Percentiles rank a stretch among this genome's conserved stretches.
Evolutionary conservation across 1,140 invertebrate genomes (phyloP).

Genomic region (Coenobita brevimanus): DNA sequence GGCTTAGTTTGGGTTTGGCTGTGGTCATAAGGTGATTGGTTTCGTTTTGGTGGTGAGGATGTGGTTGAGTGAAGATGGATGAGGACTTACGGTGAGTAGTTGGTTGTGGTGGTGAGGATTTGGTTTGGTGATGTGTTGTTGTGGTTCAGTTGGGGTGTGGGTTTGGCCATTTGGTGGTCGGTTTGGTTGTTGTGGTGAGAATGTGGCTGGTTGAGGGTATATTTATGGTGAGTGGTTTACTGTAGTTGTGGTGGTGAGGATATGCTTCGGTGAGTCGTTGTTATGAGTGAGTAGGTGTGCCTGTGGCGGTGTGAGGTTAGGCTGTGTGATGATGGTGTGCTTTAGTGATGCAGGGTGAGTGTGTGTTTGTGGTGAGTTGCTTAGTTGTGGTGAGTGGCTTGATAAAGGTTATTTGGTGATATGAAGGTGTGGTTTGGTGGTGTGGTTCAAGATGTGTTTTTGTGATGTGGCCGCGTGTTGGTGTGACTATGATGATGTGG

Average conservation of each 20-base stretch:
- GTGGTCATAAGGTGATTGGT: neutral
- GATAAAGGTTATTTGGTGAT: neutral
- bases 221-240: neutral
- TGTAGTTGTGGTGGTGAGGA: neutral
- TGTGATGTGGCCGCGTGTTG: no score
- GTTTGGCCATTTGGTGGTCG: neutral
- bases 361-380: no score
- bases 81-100: neutral
- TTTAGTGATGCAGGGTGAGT: no score
- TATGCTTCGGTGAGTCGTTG: neutral
- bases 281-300: neutral
- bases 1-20: neutral
- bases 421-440: no score
- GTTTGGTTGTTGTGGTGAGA: neutral
- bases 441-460: no score
- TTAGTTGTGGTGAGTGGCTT: neutral
- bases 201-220: no score
- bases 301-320: neutral
- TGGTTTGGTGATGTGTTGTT: neutral
- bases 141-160: neutral
- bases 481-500: no score
- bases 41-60: neutral
- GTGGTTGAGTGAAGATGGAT: neutral
- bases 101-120: constrained; percentile 1
- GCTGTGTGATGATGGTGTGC: neutral